These are phyloP conservation scores for Drosophila quinaria DNA, from an alignment of 2,888 invertebrate species.

Conservation along the genomic window DNA sequence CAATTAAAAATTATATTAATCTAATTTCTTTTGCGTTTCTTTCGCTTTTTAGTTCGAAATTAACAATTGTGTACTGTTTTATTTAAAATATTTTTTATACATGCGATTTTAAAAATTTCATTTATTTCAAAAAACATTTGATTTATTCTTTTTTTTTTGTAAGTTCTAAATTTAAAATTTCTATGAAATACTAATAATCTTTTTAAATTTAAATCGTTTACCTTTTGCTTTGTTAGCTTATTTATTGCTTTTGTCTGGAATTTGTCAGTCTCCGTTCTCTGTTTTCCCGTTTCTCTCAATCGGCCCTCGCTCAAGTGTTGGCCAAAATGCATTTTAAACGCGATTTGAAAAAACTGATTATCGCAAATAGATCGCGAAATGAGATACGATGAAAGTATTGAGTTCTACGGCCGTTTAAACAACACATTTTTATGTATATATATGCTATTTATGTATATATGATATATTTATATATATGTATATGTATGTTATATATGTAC, in stretches of 20 bases:
- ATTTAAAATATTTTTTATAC: too few species aligned
- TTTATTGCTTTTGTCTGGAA: neutral
- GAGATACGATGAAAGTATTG: constrained; percentile 80
- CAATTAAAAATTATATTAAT: too few species aligned
- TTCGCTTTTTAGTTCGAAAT: too few species aligned
- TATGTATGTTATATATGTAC: constrained; percentile 14
- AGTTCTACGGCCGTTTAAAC: constrained; percentile 80
- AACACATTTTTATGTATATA: constrained; percentile 78
- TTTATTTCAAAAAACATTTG: too few species aligned
- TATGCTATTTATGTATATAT: constrained; percentile 35
- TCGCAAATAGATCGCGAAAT: constrained; percentile 84
- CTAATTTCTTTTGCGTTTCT: too few species aligned
- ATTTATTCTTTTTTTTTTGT: too few species aligned
- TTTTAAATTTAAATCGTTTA: neutral
- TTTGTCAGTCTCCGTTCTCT: constrained; percentile 13
- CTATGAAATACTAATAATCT: too few species aligned
- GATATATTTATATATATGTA: constrained; percentile 32
- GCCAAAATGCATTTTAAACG: constrained; percentile 82
- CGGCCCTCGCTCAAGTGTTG: constrained; percentile 62
- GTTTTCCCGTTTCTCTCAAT: neutral
- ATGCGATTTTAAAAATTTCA: too few species aligned
- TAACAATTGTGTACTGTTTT: too few species aligned
- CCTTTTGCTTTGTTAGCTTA: constrained; percentile 11
- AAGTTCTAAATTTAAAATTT: too few species aligned
- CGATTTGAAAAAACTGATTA: constrained; percentile 85